phyloP scores from a whole-genome alignment of 2,888 invertebrate genomes.

The Tenthredo amoena region DNA sequence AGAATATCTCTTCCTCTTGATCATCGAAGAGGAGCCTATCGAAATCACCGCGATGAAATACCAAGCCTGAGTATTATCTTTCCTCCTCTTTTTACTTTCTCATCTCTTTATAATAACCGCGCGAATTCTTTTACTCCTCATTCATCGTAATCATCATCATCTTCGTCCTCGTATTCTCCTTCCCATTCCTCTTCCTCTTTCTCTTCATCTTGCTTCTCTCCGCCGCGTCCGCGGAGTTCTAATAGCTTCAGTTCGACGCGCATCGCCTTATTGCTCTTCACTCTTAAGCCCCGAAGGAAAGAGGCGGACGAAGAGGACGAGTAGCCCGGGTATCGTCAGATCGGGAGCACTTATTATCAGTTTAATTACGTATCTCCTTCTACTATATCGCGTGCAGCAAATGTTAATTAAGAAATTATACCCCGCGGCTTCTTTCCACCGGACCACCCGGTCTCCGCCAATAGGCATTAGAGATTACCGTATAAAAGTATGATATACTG shows the following conservation, averaged over 20 bases:
- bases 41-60: not conserved
- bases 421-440: not conserved
- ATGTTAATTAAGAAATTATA: constrained; percentile 50
- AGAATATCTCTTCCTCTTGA: not conserved
- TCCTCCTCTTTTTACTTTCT: not conserved
- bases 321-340: constrained; percentile 16
- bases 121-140: not conserved
- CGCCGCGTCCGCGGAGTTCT: not conserved
- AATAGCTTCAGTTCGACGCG: constrained; percentile 9
- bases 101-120: not conserved
- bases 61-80: not conserved
- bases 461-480: not conserved
- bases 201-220: not conserved
- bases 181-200: not conserved
- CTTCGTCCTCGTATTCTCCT: not conserved
- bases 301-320: not conserved
- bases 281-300: not conserved
- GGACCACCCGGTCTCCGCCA: constrained; percentile 46
- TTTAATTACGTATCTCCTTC: constrained; percentile 44
- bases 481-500: no score
- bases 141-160: not conserved
- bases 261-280: constrained; percentile 1
- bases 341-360: constrained; percentile 39
- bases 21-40: constrained; percentile 16
- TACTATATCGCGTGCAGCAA: constrained; percentile 48